phyloP scores from a whole-genome alignment of 2,797 vertebrate genomes.

The Sebastes iracundus region DNA sequence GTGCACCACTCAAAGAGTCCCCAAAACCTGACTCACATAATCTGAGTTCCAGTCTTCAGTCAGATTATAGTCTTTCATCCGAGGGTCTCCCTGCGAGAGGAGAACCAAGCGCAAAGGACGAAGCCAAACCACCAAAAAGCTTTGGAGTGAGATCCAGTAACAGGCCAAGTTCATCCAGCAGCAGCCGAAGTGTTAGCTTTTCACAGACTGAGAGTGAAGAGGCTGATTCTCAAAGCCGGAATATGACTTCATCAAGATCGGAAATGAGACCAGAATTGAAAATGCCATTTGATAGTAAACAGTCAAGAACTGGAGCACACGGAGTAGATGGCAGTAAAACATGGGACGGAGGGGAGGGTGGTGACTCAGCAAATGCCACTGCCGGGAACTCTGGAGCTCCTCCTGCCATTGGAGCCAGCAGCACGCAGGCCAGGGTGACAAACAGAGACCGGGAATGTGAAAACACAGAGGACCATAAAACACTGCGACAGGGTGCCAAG shows the following conservation, averaged over 20 bases:
- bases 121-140: slow-evolving; percentile 48
- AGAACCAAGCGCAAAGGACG: slow-evolving; percentile 55
- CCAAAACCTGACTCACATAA: slow-evolving; percentile 49
- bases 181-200: slow-evolving; percentile 66
- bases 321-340: slow-evolving; percentile 34
- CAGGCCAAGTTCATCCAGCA: slow-evolving; percentile 72
- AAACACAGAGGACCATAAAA: slow-evolving; percentile 68
- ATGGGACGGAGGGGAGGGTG: slow-evolving; percentile 42
- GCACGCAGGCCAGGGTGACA: slow-evolving; percentile 54
- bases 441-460: slow-evolving; percentile 70
- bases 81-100: slow-evolving; percentile 53
- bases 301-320: slow-evolving; percentile 34
- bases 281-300: slow-evolving; percentile 64
- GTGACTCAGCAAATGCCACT: slow-evolving; percentile 73
- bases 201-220: slow-evolving; percentile 62
- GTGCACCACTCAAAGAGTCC: slow-evolving; percentile 39
- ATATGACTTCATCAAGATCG: slow-evolving; percentile 17
- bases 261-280: slow-evolving; percentile 71
- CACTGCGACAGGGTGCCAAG: slow-evolving; percentile 62
- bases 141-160: slow-evolving; percentile 63
- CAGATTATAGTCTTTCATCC: slow-evolving; percentile 72
- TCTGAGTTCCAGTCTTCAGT: slow-evolving; percentile 67
- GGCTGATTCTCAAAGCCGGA: slow-evolving; percentile 50
- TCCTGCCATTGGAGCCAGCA: slow-evolving; percentile 54
- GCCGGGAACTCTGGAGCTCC: slow-evolving; percentile 53